Evolutionary conservation across 92 coral and sea anemone genomes (phyloP), one percentile per base, ranked within the genome.

Genomic region (Zoanthus solanderi): DNA sequence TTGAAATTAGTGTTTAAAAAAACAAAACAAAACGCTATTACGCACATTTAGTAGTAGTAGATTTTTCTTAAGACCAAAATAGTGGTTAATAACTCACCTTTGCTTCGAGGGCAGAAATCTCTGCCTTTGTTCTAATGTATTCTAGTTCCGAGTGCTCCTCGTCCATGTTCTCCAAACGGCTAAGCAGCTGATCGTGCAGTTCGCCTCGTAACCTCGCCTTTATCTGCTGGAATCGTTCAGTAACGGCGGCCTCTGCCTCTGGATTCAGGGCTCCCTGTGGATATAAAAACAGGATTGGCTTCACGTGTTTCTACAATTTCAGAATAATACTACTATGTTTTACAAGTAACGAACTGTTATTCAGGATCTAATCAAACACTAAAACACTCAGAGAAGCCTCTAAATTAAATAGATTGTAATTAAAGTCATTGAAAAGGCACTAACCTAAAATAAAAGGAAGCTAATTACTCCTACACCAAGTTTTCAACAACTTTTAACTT

Each of bases 171-270:
- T 97, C 99, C 45, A 92, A 85, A 90, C 97, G 96, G 85, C 94
- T 97, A 89, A 95, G 99, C 53, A 97, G 94, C 84, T 95, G 98
- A 79, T 97, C 99, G 54, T 95, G 93, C 32, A 97, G 88, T 80
- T 97, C 99, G 79, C 93, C 88, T 45, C 99, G 94, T 68, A 97
- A 87, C 77, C 99, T 89, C 83, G 93, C 98, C 89, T 95, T 97
- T 15, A 95, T 94, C 60, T 91, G 98, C 85, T 90, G 92, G 92
- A 95, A 92, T 31, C 98, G 95, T 61, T 97, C 99, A 78, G 99
- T 94, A 11, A 97, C 99, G 16, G 98, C 94, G 30, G 92, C 95
- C 57, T 97, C 99, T 12, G 99, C 99, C 54, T 97, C 99, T 23
- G 99, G 98, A 89, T 97, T 97, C 68, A 97, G 72, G 48, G 99